phyloP scores from a whole-genome alignment of 1,140 invertebrate genomes.

The Macrotrachela quadricornifera region DNA sequence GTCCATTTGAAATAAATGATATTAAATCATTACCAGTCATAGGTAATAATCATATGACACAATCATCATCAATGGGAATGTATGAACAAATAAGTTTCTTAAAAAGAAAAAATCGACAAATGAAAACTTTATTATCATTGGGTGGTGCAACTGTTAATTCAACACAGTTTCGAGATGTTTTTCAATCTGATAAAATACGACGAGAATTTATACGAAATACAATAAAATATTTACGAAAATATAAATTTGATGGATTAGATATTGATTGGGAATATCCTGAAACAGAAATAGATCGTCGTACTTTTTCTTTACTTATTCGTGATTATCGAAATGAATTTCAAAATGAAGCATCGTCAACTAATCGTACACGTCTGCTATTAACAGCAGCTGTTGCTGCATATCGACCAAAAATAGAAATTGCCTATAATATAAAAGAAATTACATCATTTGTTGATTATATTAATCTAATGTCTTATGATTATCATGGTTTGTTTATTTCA shows the following conservation, averaged over 20 bases:
- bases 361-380: slow-evolving; percentile 51
- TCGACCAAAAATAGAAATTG: slow-evolving; percentile 72
- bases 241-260: slow-evolving; percentile 2
- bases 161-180: not conserved
- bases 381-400: slow-evolving; percentile 70
- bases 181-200: not conserved
- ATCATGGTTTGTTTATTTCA: slow-evolving; percentile 53
- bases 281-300: slow-evolving; percentile 44
- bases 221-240: not conserved
- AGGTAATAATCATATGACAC: slow-evolving; percentile 19
- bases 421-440: slow-evolving; percentile 53
- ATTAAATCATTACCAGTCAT: slow-evolving; percentile 16
- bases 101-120: not conserved
- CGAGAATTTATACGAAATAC: not conserved
- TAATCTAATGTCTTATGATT: slow-evolving; percentile 68
- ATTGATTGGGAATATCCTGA: slow-evolving; percentile 8
- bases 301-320: slow-evolving; percentile 67
- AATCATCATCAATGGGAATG: not conserved
- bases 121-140: not conserved
- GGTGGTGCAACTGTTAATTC: not conserved
- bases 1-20: slow-evolving; percentile 43
- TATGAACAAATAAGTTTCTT: not conserved
- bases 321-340: slow-evolving; percentile 73
- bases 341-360: slow-evolving; percentile 48
- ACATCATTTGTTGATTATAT: slow-evolving; percentile 61